Evolutionary conservation across 2,113 vertebrate genomes (phyloP).

Genomic region (Pimephales promelas): DNA sequence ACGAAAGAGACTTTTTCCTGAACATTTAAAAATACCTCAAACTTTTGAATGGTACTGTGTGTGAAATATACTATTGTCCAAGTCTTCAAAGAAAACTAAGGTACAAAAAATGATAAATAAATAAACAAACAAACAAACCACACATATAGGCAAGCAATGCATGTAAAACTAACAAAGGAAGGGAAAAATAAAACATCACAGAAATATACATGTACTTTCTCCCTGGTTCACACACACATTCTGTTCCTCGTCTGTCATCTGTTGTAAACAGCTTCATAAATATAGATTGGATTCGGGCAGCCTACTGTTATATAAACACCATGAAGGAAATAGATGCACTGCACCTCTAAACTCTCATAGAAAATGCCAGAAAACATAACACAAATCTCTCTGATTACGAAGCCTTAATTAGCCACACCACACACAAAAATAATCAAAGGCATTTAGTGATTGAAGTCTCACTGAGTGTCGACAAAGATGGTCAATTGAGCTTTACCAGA

Average conservation of each 20-base stretch:
- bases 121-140: background rate
- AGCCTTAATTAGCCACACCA: constrained; percentile 36
- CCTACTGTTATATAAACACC: constrained; percentile 50
- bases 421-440: constrained; percentile 9
- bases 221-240: constrained; percentile 21
- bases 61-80: background rate
- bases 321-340: constrained; percentile 42
- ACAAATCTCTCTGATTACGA: constrained; percentile 38
- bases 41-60: background rate
- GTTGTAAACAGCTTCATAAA: constrained; percentile 60
- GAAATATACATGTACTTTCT: constrained; percentile 26
- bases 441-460: constrained; percentile 17
- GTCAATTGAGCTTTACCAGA: constrained; percentile 40
- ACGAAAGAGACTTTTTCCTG: background rate
- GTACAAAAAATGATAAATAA: background rate
- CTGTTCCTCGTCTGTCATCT: constrained; percentile 33
- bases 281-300: constrained; percentile 59
- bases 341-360: constrained; percentile 33
- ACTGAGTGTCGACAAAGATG: constrained; percentile 22
- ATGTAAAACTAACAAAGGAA: background rate
- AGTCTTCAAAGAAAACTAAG: background rate
- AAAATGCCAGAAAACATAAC: constrained; percentile 25
- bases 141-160: background rate
- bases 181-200: background rate
- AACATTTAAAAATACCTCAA: background rate